Percentiles rank a stretch among this genome's conserved stretches.
Evolutionary conservation across 2,888 invertebrate species (phyloP).

Genomic region (Poecilus cupreus): DNA sequence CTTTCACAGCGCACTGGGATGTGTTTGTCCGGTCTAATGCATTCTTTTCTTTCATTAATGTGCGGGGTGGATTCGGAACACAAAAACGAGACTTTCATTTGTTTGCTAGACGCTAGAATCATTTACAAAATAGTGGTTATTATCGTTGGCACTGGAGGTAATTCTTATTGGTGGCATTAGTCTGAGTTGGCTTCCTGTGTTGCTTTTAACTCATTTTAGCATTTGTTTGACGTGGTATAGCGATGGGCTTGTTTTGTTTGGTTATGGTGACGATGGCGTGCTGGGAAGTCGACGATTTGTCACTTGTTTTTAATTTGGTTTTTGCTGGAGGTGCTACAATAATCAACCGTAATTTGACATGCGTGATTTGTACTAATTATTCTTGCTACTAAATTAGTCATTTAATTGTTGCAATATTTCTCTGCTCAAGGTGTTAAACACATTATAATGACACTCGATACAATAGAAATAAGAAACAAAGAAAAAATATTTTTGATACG

Average conservation of each 20-base stretch:
- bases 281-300: slow-evolving; percentile 6
- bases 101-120: slow-evolving; percentile 29
- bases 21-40: slow-evolving; percentile 51
- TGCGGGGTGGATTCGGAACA: slow-evolving; percentile 37
- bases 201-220: no score
- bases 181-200: not conserved
- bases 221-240: not conserved
- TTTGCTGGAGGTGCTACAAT: not conserved
- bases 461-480: no score
- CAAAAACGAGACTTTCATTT: slow-evolving; percentile 47
- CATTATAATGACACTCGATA: no score
- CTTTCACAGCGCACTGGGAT: not conserved
- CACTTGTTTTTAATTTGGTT: slow-evolving; percentile 4
- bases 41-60: slow-evolving; percentile 59
- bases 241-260: not conserved
- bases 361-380: not conserved
- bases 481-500: no score
- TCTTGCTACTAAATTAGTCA: not conserved
- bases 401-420: no score
- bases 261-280: not conserved
- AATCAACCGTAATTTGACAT: slow-evolving; percentile 8
- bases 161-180: slow-evolving; percentile 42
- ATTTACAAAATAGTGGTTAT: slow-evolving; percentile 55
- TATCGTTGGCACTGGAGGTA: slow-evolving; percentile 17
- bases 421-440: no score